phyloP scores from a whole-genome alignment of 2,888 invertebrate species.

The Allophyes oxyacanthae region DNA sequence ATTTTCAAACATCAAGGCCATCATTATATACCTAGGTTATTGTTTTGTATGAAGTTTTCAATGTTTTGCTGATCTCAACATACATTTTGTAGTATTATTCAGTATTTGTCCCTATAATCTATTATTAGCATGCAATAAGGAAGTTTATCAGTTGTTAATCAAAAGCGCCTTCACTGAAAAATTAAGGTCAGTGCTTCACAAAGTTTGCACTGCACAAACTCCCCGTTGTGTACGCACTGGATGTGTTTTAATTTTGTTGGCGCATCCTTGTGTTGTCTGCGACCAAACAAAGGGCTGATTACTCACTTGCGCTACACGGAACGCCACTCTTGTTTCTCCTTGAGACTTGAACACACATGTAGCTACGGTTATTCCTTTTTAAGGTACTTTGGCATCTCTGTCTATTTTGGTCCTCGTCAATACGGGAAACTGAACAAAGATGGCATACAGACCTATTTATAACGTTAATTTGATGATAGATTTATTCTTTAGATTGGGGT shows the following conservation, averaged over 20 bases:
- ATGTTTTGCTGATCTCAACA: slow-evolving; percentile 15
- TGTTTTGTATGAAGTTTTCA: background rate
- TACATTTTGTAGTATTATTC: slow-evolving; percentile 18
- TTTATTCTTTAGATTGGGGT: slow-evolving; percentile 37
- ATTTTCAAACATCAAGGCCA: too few relatives aligned
- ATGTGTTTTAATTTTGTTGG: slow-evolving; percentile 66
- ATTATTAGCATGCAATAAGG: slow-evolving; percentile 53
- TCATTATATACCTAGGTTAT: too few relatives aligned
- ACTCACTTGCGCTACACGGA: slow-evolving; percentile 74
- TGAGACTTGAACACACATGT: slow-evolving; percentile 63
- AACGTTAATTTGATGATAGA: slow-evolving; percentile 41
- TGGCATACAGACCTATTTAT: slow-evolving; percentile 32
- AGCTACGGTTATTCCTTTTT: slow-evolving; percentile 15
- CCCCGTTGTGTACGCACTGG: slow-evolving; percentile 60
- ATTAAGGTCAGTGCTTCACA: slow-evolving; percentile 66
- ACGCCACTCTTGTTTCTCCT: slow-evolving; percentile 74
- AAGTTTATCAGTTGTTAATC: slow-evolving; percentile 57
- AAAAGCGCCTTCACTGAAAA: slow-evolving; percentile 54
- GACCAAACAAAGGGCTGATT: slow-evolving; percentile 70
- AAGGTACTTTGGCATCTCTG: slow-evolving; percentile 16
- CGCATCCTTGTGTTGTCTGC: slow-evolving; percentile 62
- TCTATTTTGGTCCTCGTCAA: slow-evolving; percentile 36
- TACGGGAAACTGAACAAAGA: slow-evolving; percentile 13
- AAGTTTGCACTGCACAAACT: slow-evolving; percentile 63
- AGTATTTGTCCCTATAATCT: slow-evolving; percentile 38